Evolutionary conservation across 2,797 vertebrate species (phyloP), one percentile per base, ranked within the genome.

Genomic region (Momotus momota): DNA sequence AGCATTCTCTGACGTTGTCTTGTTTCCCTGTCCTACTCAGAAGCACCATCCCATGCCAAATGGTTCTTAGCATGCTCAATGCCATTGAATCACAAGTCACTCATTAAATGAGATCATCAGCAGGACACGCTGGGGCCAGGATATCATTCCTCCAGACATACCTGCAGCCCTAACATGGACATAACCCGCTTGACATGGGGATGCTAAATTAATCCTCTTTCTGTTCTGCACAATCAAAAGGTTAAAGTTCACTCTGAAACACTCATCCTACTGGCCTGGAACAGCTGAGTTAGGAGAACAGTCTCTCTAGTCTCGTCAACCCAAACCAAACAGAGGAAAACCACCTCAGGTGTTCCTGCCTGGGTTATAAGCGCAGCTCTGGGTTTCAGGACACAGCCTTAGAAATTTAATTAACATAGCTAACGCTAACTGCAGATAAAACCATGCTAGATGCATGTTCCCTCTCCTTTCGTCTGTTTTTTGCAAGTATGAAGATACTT

Each of bases 71-170:
- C 6, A 18, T 9, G 41, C 22, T 2, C 21, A 45, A 7, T 4
- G 5, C 9, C 33, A n/a, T n/a, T 51, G 31, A 38, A 35, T 82
- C 46, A 51, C 38, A 43, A 9, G 25, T 48, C 7, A 33, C 26
- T 82, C 26, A 13, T 11, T 55, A 43, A 65, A 61, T 33, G 22
- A 78, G 46, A 77, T 18, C 31, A 27, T 43, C 35, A 70, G 13
- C 14, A 49, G 35, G 22, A 72, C 1, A 1, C 20, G 12, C 2
- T 19, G 12, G 15, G 49, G 3, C 8, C 20, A 33, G 16, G 16
- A 11, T 64, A 19, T 21, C 27, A 20, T 51, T 83, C 19, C 58
- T 52, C 23, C 29, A 52, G 14, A 71, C 27, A 40, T 26, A 33
- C 25, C 15, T 54, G 19, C 25, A 54, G 10, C 40, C 15, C 15